Percentiles rank a stretch among this genome's conserved stretches.
phyloP scores from a whole-genome alignment of 64 coral and sea anemone species.

The Orbicella faveolata region DNA sequence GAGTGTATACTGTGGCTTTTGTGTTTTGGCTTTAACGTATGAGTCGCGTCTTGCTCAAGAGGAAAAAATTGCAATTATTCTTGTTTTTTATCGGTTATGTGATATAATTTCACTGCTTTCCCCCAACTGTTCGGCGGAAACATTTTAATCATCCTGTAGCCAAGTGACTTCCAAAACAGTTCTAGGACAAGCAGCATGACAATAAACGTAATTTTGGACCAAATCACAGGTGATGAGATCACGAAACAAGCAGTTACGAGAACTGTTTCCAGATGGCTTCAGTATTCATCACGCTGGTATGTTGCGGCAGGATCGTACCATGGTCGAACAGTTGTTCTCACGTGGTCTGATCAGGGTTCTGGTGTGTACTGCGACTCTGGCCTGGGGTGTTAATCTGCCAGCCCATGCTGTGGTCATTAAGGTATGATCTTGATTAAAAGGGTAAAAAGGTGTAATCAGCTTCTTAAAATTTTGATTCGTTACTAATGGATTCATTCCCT shows the following conservation, averaged over 20 bases:
- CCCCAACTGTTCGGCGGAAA: too few relatives aligned
- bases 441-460: background rate
- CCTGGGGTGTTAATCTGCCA: slow-evolving; percentile 96
- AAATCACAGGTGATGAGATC: slow-evolving; percentile 81
- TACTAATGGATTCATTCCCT: too few relatives aligned
- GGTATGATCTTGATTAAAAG: slow-evolving; percentile 23
- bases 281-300: slow-evolving; percentile 94
- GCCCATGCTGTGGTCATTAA: slow-evolving; percentile 97
- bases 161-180: too few relatives aligned
- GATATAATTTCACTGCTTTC: too few relatives aligned
- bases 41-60: too few relatives aligned
- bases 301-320: slow-evolving; percentile 86
- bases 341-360: slow-evolving; percentile 89
- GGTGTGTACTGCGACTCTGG: slow-evolving; percentile 95
- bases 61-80: too few relatives aligned
- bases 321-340: slow-evolving; percentile 90
- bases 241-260: slow-evolving; percentile 86
- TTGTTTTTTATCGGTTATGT: too few relatives aligned
- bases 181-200: too few relatives aligned
- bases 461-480: too few relatives aligned
- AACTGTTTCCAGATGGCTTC: slow-evolving; percentile 87
- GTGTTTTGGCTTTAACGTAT: too few relatives aligned
- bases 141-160: too few relatives aligned
- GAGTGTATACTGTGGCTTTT: too few relatives aligned
- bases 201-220: background rate